Percentiles rank a stretch among this genome's conserved stretches.
phyloP scores from a whole-genome alignment of 2,113 vertebrate species.

The Lophochroa leadbeateri region DNA sequence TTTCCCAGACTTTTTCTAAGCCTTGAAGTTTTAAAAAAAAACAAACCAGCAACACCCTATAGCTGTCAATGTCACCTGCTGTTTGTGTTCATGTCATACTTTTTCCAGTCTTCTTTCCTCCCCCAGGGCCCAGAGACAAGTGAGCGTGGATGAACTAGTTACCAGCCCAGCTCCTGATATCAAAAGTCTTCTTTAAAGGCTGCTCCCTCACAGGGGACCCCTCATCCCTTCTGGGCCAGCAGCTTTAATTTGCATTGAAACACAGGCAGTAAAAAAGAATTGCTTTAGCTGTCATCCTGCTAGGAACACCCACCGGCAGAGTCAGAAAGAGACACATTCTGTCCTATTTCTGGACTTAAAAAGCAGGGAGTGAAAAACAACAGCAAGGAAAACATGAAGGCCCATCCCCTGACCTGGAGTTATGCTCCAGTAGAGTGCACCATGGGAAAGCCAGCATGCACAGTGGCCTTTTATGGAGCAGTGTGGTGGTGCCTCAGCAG shows the following conservation, averaged over 20 bases:
- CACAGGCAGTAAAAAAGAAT: background rate
- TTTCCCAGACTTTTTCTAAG: background rate
- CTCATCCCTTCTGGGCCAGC: background rate
- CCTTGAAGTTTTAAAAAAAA: background rate
- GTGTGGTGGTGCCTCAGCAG: rapidly evolving
- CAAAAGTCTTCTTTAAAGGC: background rate
- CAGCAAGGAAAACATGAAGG: rapidly evolving
- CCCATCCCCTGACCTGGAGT: rapidly evolving
- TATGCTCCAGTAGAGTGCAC: rapidly evolving
- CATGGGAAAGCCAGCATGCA: rapidly evolving
- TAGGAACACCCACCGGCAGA: background rate
- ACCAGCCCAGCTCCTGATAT: background rate
- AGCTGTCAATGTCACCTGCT: background rate
- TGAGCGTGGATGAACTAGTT: background rate
- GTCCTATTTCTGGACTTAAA: background rate
- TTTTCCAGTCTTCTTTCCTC: background rate
- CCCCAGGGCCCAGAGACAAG: background rate
- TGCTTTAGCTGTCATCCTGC: background rate
- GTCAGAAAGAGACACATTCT: rapidly evolving
- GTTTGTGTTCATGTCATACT: background rate
- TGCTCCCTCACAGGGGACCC: background rate
- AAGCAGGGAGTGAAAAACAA: background rate
- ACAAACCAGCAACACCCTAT: background rate
- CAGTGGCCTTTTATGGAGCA: background rate
- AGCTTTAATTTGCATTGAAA: background rate